Percentiles rank a stretch among this genome's conserved stretches.
Conservation (phyloP, 2,888 invertebrate genomes). For the Lepidonotus clava region DNA sequence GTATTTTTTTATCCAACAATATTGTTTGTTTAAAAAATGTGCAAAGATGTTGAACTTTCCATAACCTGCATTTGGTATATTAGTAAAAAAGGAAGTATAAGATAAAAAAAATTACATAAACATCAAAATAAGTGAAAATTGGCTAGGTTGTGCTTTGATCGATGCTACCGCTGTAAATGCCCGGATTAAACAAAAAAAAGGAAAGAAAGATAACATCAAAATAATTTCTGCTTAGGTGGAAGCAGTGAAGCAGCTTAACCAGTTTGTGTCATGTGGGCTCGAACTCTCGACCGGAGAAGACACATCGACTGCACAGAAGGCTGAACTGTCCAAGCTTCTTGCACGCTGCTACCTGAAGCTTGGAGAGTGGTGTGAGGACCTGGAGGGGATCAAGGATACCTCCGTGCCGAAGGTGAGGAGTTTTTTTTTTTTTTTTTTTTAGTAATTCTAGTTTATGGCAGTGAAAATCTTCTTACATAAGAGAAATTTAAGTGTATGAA, state of each 20-base stretch:
- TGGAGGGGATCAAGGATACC: constrained; percentile 89
- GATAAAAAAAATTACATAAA: no score
- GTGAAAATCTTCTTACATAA: background rate
- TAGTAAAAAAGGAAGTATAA: no score
- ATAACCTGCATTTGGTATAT: no score
- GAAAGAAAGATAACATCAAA: no score
- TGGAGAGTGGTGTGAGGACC: constrained; percentile 95
- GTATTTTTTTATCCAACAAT: no score
- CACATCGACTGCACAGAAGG: constrained; percentile 81
- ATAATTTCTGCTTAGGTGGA: no score
- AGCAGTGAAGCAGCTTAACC: constrained; percentile 85
- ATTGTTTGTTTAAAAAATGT: no score
- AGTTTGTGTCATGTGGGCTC: constrained; percentile 90
- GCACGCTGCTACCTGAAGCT: constrained; percentile 93
- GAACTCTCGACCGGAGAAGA: constrained; percentile 94
- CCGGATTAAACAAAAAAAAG: no score
- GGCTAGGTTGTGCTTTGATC: no score
- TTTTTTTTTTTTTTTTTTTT: background rate
- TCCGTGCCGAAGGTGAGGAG: constrained; percentile 84
- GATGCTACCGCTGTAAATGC: no score
- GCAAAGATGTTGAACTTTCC: no score
- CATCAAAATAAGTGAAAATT: no score
- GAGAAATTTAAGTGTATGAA: background rate
- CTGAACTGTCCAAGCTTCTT: constrained; percentile 79
- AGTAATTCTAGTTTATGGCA: background rate